Conservation (phyloP, 1,140 invertebrate genomes). For the Amyelois transitella region DNA sequence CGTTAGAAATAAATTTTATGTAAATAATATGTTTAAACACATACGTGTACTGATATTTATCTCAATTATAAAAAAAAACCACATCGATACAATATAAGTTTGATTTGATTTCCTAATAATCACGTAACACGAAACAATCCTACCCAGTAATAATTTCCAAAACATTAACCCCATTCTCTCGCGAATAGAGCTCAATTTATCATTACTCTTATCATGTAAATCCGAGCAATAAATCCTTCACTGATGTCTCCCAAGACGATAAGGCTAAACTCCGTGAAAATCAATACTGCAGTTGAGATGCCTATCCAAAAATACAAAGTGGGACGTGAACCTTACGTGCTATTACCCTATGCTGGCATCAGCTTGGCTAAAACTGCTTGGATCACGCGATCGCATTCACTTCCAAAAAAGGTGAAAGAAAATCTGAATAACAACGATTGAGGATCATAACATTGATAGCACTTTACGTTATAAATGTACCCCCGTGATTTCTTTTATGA, state of each 20-base stretch:
- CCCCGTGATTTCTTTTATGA: constrained; percentile 1
- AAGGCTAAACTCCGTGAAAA: background rate
- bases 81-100: background rate
- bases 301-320: constrained; percentile 13
- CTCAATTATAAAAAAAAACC: too few species aligned
- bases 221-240: background rate
- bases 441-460: constrained; percentile 3
- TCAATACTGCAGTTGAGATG: background rate
- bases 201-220: background rate
- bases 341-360: background rate
- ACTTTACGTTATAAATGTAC: constrained; percentile 3
- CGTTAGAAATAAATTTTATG: too few species aligned
- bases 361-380: constrained; percentile 21
- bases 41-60: too few species aligned
- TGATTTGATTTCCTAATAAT: background rate
- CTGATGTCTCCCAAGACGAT: background rate
- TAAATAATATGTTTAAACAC: too few species aligned
- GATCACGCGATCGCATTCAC: constrained; percentile 36
- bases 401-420: constrained; percentile 13
- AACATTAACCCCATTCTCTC: background rate
- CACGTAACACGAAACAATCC: background rate
- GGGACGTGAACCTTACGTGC: too few species aligned
- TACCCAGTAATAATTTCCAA: background rate
- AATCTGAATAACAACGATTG: background rate
- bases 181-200: background rate